Conservation (phyloP, 2,797 vertebrate genomes). For the Sebastes cheni region DNA sequence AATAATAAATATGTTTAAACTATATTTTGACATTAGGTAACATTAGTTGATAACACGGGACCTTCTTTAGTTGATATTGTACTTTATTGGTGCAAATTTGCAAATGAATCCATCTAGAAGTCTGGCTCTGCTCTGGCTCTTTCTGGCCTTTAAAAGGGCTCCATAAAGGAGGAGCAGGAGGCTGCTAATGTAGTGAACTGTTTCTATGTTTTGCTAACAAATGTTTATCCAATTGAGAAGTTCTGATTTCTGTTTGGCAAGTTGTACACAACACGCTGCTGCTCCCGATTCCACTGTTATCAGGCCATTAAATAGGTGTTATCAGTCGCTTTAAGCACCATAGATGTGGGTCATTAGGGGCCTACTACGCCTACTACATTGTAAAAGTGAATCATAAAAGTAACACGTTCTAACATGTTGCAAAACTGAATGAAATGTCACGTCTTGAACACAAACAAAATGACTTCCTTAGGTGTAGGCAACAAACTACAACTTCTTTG, state of each 20-base stretch:
- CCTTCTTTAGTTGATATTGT: background rate
- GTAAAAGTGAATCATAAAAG: too few relatives aligned
- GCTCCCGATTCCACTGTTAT: too few relatives aligned
- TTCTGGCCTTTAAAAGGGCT: background rate
- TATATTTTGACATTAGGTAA: background rate
- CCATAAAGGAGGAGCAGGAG: background rate
- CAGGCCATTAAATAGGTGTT: too few relatives aligned
- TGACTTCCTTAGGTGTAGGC: rapidly evolving
- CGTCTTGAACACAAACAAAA: too few relatives aligned
- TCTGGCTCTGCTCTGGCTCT: background rate
- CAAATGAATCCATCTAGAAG: background rate
- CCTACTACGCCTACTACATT: too few relatives aligned
- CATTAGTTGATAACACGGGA: background rate
- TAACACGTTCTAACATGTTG: too few relatives aligned
- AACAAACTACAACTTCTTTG: too few relatives aligned
- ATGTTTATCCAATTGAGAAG: background rate
- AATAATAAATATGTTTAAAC: background rate
- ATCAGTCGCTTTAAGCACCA: too few relatives aligned
- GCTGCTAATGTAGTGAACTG: background rate
- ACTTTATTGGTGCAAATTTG: background rate
- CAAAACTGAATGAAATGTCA: too few relatives aligned
- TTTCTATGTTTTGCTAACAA: background rate
- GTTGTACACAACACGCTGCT: background rate
- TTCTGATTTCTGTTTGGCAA: background rate
- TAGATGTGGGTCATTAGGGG: too few relatives aligned